Conservation (phyloP, 30 jellyfish, hydroid and myxozoan species). For the Cassiopea andromeda region DNA sequence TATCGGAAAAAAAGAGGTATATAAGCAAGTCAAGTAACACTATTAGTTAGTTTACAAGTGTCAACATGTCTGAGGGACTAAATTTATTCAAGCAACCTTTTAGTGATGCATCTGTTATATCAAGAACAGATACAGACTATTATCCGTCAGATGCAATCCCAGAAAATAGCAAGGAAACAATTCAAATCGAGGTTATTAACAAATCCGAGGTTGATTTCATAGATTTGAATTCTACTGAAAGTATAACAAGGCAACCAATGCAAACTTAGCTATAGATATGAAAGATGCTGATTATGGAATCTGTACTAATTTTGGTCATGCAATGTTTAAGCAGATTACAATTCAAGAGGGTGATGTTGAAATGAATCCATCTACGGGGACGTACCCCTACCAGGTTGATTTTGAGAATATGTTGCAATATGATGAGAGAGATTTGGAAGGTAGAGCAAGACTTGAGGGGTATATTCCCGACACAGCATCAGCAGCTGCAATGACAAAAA, state of each 20-base stretch:
- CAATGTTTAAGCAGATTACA: not conserved
- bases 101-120: not conserved
- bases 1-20: not conserved
- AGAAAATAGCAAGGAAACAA: not conserved
- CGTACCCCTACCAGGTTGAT: not conserved
- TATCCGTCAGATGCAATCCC: constrained; percentile 15
- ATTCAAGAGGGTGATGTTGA: constrained; percentile 4
- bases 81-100: not conserved
- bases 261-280: no score
- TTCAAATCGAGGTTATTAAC: not conserved
- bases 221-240: not conserved
- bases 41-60: not conserved
- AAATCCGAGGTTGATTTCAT: not conserved
- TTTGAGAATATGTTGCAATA: not conserved
- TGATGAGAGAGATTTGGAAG: constrained; percentile 18
- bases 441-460: not conserved
- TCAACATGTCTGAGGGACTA: not conserved
- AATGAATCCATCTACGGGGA: not conserved
- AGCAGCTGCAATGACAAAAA: not conserved
- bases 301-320: not conserved
- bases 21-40: not conserved
- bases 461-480: not conserved
- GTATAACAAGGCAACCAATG: no score
- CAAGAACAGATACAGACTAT: not conserved
- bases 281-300: not conserved